Percentiles rank a stretch among this genome's conserved stretches.
phyloP scores from a whole-genome alignment of 2,113 vertebrate species.

The Nannobrachium achirus region DNA sequence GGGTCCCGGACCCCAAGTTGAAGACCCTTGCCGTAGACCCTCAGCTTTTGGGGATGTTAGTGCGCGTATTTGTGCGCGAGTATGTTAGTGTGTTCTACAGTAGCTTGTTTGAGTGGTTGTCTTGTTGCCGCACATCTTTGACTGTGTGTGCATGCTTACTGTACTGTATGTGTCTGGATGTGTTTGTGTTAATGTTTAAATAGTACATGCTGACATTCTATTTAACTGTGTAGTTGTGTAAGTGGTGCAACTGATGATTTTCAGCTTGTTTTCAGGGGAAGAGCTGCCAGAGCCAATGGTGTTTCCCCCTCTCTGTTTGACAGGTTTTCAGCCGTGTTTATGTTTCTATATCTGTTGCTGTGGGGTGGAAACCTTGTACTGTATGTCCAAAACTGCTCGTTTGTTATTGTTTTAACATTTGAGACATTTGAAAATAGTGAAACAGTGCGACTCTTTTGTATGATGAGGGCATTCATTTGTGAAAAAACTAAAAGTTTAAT shows the following conservation, averaged over 20 bases:
- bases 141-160: not conserved
- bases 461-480: no score
- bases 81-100: not conserved
- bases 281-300: slow-evolving; percentile 3
- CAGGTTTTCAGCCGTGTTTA: slow-evolving; percentile 61
- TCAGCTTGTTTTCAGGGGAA: slow-evolving; percentile 18
- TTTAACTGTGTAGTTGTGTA: slow-evolving; percentile 7
- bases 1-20: no score
- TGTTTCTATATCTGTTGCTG: slow-evolving; percentile 28
- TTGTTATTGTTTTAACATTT: no score
- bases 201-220: not conserved
- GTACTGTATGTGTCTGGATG: slow-evolving; percentile 3
- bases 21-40: no score
- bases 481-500: no score
- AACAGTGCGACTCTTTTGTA: no score
- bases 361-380: no score
- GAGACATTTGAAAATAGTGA: no score
- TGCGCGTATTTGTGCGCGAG: not conserved
- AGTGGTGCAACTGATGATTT: not conserved
- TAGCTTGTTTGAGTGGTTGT: no score
- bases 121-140: no score
- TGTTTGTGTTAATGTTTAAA: not conserved
- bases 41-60: no score
- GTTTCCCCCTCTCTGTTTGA: slow-evolving; percentile 25
- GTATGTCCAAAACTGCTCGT: slow-evolving; percentile 40